Evolutionary conservation across 2,113 vertebrate species (phyloP).

Genomic region (Pseudopodoces humilis): DNA sequence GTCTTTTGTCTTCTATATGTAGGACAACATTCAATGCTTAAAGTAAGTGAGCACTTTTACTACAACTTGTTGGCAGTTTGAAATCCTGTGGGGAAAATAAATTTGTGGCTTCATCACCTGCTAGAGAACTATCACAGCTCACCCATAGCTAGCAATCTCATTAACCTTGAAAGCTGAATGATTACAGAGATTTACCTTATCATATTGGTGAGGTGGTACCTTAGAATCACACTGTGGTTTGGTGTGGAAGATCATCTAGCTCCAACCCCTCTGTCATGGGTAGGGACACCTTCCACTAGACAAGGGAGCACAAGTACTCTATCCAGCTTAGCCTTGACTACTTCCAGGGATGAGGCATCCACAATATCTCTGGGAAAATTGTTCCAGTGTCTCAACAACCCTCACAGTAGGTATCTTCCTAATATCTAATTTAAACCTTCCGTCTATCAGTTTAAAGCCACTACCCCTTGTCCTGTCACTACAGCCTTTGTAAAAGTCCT

Average conservation of each 20-base stretch:
- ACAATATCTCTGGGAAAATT: not conserved
- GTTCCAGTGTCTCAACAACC: not conserved
- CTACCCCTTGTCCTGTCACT: not conserved
- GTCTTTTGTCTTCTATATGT: slow-evolving; percentile 5
- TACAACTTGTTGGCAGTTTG: not conserved
- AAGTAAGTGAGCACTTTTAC: not conserved
- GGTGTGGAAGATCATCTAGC: not conserved
- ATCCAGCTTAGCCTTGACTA: not conserved
- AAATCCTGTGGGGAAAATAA: not conserved
- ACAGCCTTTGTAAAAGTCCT: not conserved
- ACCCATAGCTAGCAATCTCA: not conserved
- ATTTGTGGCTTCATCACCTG: not conserved
- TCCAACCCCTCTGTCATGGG: not conserved
- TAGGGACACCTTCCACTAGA: not conserved
- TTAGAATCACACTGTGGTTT: not conserved
- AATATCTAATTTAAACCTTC: not conserved
- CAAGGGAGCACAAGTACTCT: not conserved
- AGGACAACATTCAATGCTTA: not conserved
- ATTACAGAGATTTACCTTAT: not conserved
- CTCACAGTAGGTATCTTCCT: not conserved
- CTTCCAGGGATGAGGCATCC: not conserved
- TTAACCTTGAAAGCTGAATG: not conserved
- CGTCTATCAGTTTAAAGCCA: not conserved
- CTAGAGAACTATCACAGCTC: not conserved
- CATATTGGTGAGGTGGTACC: not conserved